These are phyloP conservation scores for Poliocrania exsul DNA, from an alignment of 2,797 vertebrate species.

Conservation along the genomic window DNA sequence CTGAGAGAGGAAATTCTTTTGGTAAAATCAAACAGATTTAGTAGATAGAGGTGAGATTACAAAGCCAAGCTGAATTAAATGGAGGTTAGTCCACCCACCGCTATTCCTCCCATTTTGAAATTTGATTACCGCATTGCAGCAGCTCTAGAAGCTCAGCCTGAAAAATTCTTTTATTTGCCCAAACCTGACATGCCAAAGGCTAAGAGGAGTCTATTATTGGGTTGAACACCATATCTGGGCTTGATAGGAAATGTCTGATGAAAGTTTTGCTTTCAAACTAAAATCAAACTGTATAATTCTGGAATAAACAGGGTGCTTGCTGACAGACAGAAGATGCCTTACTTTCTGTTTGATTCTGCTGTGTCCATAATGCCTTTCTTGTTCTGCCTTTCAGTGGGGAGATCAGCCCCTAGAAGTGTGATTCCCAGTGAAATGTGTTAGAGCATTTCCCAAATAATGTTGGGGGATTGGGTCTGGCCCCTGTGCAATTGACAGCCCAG, in stretches of 20 bases:
- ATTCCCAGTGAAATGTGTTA: neutral
- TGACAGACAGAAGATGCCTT: neutral
- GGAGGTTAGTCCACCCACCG: neutral
- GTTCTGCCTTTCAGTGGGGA: neutral
- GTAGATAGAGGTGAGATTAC: neutral
- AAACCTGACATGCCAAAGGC: neutral
- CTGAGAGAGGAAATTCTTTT: neutral
- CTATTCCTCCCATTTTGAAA: neutral
- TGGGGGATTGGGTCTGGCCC: neutral
- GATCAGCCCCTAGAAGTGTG: neutral
- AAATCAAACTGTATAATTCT: neutral
- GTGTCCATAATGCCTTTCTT: neutral
- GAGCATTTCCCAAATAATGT: neutral
- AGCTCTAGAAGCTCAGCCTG: neutral
- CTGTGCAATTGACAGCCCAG: neutral
- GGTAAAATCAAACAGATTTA: neutral
- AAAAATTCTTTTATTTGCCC: neutral
- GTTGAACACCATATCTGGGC: neutral
- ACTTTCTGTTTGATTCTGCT: neutral
- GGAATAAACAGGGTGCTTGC: neutral
- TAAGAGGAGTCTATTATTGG: neutral
- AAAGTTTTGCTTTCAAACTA: neutral
- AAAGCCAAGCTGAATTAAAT: accelerated
- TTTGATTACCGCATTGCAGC: neutral
- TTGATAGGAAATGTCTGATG: neutral